Evolutionary conservation across 2,797 vertebrate genomes (phyloP), one percentile per base, ranked within the genome.

Genomic region (Hydrophis major): DNA sequence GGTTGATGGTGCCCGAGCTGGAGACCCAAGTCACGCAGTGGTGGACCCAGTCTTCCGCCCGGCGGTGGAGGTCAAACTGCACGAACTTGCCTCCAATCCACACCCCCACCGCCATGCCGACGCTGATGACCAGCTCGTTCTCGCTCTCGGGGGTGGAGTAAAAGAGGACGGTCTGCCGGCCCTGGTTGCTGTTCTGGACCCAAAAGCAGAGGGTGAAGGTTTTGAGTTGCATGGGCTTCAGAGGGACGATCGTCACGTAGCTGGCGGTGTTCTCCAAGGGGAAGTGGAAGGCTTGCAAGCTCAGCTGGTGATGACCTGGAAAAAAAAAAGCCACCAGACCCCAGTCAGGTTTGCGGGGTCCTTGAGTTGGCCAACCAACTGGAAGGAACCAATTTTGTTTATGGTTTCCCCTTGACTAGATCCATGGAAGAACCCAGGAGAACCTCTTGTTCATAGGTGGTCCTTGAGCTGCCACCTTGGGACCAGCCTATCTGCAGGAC

Each of bases 181-280:
- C 96, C 0, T n/a, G 2, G 0, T 55, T 63, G 11, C 93, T 94
- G n/a, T 95, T 94, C n/a, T 94, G 96, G 87, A 98, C 95, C 37
- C 98, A 98, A 97, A 98, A 97, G 91, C 98, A 99, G 7, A 96
- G 94, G 0, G 98, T 98, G 97, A 98, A 98, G 94, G 97, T 96
- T 55, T 96, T 95, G 20, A 99, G 96, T 4, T 96, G 94, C 97
- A 98, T 96, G 1, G 94, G 91, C 0, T 94, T 96, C 57, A 91
- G 94, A 18, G 98, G 96, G 16, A 92, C 96, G 7, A 98, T 97
- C 13, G 97, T 37, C 47, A 98, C 98, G 0, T 97, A 98, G 78
- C 98, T 98, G 28, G 95, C 97, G 0, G 94, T 42, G 91, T 97
- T 98, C 69, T 96, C 98, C 47, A 92, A 89, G 0, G 96, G 96